These are phyloP conservation scores for Laterallus jamaicensis DNA, from an alignment of 2,113 vertebrate genomes.

Conservation along the genomic window DNA sequence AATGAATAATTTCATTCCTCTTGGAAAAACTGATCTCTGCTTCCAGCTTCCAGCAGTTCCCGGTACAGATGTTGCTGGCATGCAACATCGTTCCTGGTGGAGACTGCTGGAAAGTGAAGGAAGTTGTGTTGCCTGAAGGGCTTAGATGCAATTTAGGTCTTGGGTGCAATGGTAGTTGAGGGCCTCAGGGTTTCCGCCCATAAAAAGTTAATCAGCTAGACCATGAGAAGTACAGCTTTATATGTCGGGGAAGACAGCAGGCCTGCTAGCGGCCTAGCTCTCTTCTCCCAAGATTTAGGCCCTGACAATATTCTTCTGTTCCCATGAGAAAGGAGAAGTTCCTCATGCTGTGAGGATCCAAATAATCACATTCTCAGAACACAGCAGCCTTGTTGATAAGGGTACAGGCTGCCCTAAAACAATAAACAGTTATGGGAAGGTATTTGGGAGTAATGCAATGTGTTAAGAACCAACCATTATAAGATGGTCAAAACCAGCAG, in stretches of 20 bases:
- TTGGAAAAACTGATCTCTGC: neutral
- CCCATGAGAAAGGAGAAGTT: too few relatives aligned
- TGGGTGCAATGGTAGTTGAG: neutral
- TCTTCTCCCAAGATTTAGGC: too few relatives aligned
- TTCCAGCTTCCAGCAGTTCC: neutral
- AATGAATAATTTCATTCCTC: neutral
- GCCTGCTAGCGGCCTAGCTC: too few relatives aligned
- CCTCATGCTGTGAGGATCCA: too few relatives aligned
- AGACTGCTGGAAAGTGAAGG: neutral
- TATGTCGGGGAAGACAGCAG: neutral
- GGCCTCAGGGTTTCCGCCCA: neutral
- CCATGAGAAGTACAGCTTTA: neutral
- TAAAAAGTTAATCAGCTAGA: neutral
- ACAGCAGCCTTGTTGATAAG: too few relatives aligned
- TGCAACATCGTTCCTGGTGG: neutral
- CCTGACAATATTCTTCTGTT: too few relatives aligned
- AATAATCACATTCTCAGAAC: too few relatives aligned
- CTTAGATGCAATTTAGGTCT: neutral
- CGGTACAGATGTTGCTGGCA: rapidly evolving
- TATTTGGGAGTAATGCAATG: too few relatives aligned
- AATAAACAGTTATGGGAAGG: too few relatives aligned
- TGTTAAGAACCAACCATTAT: too few relatives aligned
- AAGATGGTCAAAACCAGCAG: too few relatives aligned
- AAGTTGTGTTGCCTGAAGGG: neutral
- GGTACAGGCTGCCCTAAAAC: too few relatives aligned